These are phyloP conservation scores for Dromiciops gliroides DNA, from an alignment of 2,113 vertebrate species.

Conservation along the genomic window DNA sequence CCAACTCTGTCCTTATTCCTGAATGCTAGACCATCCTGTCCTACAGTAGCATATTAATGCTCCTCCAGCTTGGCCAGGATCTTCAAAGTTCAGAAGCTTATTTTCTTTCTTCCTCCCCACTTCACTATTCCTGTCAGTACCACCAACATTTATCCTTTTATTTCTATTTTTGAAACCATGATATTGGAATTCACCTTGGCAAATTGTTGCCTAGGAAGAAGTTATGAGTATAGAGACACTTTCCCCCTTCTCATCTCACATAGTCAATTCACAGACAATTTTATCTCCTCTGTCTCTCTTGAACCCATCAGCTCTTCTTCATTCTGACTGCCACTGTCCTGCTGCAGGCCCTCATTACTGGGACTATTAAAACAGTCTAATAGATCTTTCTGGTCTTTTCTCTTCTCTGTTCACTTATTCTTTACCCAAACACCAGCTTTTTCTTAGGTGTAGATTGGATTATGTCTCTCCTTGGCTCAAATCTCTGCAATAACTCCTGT, in stretches of 20 bases:
- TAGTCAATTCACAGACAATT: not conserved
- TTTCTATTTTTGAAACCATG: not conserved
- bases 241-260: not conserved
- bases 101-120: not conserved
- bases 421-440: not conserved
- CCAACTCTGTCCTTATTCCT: not conserved
- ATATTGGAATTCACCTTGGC: not conserved
- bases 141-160: not conserved
- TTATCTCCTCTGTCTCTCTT: not conserved
- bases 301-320: not conserved
- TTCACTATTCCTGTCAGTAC: not conserved
- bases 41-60: not conserved
- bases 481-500: not conserved
- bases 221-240: not conserved
- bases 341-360: not conserved
- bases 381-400: not conserved
- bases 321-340: not conserved
- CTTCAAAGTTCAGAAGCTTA: not conserved
- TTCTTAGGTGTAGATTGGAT: not conserved
- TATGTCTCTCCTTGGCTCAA: not conserved
- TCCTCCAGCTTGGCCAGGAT: not conserved
- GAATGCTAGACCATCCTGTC: not conserved
- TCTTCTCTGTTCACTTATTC: not conserved
- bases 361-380: not conserved
- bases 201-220: conserved; percentile 7